A percentile compares a stretch with the other conserved stretches of the same genome.
Evolutionary conservation across 2,888 invertebrate genomes (phyloP).

Genomic region (Drosophila conformis): DNA sequence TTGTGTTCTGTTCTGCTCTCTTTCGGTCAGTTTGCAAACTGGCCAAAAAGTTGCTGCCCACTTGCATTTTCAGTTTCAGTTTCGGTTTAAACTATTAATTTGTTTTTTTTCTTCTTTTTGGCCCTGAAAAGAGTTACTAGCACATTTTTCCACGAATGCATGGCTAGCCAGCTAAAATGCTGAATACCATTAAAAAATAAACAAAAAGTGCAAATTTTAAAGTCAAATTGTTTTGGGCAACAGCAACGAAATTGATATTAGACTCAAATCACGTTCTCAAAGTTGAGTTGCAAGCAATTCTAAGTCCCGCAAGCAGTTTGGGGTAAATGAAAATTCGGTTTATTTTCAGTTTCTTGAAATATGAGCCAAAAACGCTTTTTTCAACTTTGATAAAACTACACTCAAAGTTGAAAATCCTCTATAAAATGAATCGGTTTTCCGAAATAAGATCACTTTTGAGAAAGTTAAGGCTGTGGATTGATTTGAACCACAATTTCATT

Average conservation of each 20-base stretch:
- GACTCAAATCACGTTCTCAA: not conserved
- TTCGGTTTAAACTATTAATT: constrained; percentile 27
- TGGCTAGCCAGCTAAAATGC: not conserved
- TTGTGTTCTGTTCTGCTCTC: constrained; percentile 3
- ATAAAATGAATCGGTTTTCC: not conserved
- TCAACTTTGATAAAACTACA: no score
- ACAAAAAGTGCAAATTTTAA: not conserved
- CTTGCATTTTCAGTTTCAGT: constrained; percentile 45
- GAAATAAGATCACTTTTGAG: not conserved
- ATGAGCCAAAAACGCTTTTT: not conserved
- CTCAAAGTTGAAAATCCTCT: not conserved
- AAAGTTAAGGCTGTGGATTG: not conserved
- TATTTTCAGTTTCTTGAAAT: not conserved
- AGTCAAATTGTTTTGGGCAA: not conserved
- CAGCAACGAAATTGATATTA: not conserved
- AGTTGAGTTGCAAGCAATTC: not conserved
- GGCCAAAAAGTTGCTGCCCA: constrained; percentile 32
- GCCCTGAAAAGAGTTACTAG: constrained; percentile 41
- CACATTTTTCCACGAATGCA: not conserved
- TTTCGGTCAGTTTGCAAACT: constrained; percentile 37
- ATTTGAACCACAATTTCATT: not conserved
- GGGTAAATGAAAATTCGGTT: not conserved
- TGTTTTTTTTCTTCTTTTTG: constrained; percentile 16
- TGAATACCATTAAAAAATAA: not conserved
- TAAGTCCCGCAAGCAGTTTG: not conserved